Evolutionary conservation across 2,113 vertebrate species (phyloP).

Genomic region (Daubentonia madagascariensis): DNA sequence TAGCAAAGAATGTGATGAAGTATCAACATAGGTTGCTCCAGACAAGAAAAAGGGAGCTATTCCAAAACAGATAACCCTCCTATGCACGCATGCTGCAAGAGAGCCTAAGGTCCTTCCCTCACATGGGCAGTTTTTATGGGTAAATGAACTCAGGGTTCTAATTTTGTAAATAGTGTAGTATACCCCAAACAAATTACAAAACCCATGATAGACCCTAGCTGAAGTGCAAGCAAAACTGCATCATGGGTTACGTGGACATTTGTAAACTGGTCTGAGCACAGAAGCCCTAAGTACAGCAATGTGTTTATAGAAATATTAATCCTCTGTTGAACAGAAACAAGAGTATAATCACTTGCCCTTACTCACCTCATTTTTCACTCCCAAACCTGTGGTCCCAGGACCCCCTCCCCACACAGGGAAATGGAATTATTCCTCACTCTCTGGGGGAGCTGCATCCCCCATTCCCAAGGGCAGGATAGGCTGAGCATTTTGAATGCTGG

Average conservation of each 20-base stretch:
- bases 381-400: neutral
- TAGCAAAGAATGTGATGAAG: neutral
- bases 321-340: neutral
- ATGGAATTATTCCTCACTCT: neutral
- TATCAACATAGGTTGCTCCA: neutral
- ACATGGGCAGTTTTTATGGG: neutral
- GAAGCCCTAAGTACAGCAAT: neutral
- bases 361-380: neutral
- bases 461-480: neutral
- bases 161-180: neutral
- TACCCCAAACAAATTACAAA: neutral
- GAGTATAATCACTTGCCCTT: neutral
- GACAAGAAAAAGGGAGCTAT: neutral
- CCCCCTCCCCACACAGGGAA: neutral
- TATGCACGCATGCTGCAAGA: neutral
- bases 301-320: neutral
- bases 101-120: neutral
- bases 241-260: neutral
- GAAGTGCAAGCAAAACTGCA: neutral
- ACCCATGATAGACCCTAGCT: neutral
- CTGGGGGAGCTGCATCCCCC: neutral
- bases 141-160: neutral
- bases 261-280: neutral
- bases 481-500: constrained; percentile 49
- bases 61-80: neutral